phyloP scores from a whole-genome alignment of 1,140 invertebrate species.

The Copidosoma floridanum region DNA sequence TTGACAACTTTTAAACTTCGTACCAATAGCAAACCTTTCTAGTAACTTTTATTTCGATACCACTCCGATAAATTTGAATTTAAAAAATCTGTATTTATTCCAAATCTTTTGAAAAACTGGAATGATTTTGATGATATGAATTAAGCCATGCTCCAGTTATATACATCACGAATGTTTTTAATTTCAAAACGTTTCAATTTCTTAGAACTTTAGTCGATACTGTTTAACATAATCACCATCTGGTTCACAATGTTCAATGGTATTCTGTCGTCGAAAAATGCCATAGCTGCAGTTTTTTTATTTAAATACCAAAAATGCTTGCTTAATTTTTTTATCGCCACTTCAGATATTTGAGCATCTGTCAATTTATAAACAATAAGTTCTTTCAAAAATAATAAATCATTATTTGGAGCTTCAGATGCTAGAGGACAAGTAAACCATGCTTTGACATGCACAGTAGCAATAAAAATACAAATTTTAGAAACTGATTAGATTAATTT shows the following conservation, averaged over 20 bases:
- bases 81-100: neutral
- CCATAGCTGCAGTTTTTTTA: too few species aligned
- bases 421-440: too few species aligned
- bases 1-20: neutral
- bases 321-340: neutral
- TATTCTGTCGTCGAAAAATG: constrained; percentile 2
- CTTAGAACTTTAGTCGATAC: too few species aligned
- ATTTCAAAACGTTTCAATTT: too few species aligned
- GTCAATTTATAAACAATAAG: neutral
- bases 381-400: neutral
- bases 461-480: too few species aligned
- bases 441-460: too few species aligned
- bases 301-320: neutral
- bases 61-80: neutral
- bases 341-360: neutral
- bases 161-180: too few species aligned
- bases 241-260: neutral
- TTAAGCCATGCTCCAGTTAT: too few species aligned
- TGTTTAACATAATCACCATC: neutral
- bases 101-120: constrained; percentile 1
- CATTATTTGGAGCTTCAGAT: neutral
- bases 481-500: too few species aligned
- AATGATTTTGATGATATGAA: too few species aligned
- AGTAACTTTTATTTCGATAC: neutral
- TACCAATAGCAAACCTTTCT: constrained; percentile 1